A percentile compares a stretch with the other conserved stretches of the same genome.
Conservation (phyloP, 2,888 invertebrate genomes). For the Dryococelus australis region DNA sequence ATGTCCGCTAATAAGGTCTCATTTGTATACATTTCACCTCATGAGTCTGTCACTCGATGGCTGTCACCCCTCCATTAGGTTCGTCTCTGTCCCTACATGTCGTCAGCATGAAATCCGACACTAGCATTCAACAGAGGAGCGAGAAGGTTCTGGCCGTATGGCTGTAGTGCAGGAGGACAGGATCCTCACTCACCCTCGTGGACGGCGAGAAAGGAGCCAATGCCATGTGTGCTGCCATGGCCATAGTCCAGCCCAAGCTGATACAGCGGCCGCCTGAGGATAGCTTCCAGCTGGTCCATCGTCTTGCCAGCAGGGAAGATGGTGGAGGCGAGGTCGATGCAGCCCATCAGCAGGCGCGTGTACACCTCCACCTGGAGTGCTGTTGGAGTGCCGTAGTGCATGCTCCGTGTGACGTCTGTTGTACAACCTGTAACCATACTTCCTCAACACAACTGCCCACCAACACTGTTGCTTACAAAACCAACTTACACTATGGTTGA, state of each 20-base stretch:
- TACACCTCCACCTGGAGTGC: constrained; percentile 64
- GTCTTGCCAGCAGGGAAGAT: constrained; percentile 61
- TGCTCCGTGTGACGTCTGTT: constrained; percentile 69
- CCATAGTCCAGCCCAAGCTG: constrained; percentile 54
- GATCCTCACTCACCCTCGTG: constrained; percentile 56
- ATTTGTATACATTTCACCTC: too few relatives aligned
- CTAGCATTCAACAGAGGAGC: too few relatives aligned
- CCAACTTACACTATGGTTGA: too few relatives aligned
- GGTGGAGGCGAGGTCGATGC: constrained; percentile 62
- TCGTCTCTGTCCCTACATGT: too few relatives aligned
- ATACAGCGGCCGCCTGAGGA: constrained; percentile 55
- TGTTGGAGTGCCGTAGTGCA: constrained; percentile 65
- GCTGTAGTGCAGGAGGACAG: too few relatives aligned
- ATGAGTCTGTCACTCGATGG: too few relatives aligned
- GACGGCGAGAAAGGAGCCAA: constrained; percentile 59
- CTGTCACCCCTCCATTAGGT: too few relatives aligned
- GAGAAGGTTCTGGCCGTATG: too few relatives aligned
- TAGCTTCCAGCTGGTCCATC: constrained; percentile 52
- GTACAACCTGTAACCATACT: constrained; percentile 62
- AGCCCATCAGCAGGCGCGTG: constrained; percentile 65
- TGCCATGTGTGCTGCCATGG: constrained; percentile 64
- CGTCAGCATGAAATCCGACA: too few relatives aligned
- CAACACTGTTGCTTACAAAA: too few relatives aligned
- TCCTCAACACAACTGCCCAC: too few relatives aligned
- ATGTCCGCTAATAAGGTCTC: too few relatives aligned